A percentile compares a stretch with the other conserved stretches of the same genome.
Evolutionary conservation across 1,140 invertebrate genomes (phyloP).

Genomic region (Chymomyza costata): DNA sequence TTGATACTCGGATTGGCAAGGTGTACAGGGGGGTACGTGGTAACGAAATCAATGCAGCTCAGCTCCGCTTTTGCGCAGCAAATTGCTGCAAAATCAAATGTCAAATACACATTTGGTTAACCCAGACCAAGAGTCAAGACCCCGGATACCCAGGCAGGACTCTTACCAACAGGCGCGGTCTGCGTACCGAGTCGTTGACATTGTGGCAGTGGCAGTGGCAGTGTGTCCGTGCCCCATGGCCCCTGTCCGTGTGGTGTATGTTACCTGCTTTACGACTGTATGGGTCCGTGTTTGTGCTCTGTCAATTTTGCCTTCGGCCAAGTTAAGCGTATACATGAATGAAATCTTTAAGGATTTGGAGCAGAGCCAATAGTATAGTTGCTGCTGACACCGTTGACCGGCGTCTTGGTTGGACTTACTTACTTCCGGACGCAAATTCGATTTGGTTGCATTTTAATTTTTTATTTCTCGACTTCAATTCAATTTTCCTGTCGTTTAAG

Average conservation of each 20-base stretch:
- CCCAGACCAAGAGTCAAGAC: conserved; percentile 31
- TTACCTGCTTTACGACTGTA: conserved; percentile 33
- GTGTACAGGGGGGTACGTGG: no score
- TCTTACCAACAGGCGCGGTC: no score
- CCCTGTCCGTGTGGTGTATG: conserved; percentile 20
- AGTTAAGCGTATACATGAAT: conserved; percentile 9
- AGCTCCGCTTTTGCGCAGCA: conserved; percentile 1
- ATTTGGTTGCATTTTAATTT: conserved; percentile 59
- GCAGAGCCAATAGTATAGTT: conserved; percentile 4
- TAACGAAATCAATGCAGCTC: conserved; percentile 6
- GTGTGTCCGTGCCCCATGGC: no score
- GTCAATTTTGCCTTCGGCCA: conserved; percentile 53
- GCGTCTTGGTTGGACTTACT: conserved; percentile 11
- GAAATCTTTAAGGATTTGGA: conserved; percentile 63
- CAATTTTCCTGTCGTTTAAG: conserved; percentile 66
- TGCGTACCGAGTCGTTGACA: no score
- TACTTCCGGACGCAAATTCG: conserved; percentile 62
- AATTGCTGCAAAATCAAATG: conserved; percentile 54
- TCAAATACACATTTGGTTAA: conserved; percentile 62
- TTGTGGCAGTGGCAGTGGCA: no score
- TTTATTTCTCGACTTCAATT: conserved; percentile 68
- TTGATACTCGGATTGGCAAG: no score
- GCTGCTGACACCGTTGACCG: conserved; percentile 23
- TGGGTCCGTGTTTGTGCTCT: conserved; percentile 34
- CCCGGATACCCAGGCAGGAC: no score